Evolutionary conservation across 2,888 invertebrate species (phyloP).

Genomic region (Seira sanloemensis): DNA sequence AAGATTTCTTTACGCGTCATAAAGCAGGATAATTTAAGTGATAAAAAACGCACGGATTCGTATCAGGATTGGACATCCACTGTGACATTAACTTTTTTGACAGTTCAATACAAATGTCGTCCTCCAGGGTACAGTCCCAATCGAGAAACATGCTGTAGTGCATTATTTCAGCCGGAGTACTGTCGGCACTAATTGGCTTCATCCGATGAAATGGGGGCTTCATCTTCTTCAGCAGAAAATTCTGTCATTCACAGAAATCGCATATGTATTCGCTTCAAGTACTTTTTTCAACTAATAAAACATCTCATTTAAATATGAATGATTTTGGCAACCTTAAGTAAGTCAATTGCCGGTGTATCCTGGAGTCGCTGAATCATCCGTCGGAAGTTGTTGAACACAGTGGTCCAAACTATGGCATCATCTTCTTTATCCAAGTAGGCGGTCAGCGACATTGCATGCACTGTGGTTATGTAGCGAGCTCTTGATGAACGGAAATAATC

Average conservation of each 20-base stretch:
- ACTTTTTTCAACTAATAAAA: not conserved
- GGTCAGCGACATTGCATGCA: slow-evolving; percentile 49
- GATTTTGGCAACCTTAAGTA: slow-evolving; percentile 17
- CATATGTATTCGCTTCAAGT: not conserved
- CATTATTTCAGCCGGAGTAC: slow-evolving; percentile 23
- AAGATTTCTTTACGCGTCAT: not conserved
- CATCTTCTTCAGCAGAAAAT: slow-evolving; percentile 6
- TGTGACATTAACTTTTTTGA: not conserved
- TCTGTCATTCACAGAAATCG: not conserved
- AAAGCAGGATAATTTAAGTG: too few species aligned
- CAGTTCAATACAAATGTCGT: slow-evolving; percentile 18
- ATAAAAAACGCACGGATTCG: slow-evolving; percentile 3
- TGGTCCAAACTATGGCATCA: slow-evolving; percentile 65
- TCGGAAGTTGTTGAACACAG: slow-evolving; percentile 55
- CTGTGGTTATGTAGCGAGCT: slow-evolving; percentile 30
- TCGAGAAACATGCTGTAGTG: slow-evolving; percentile 37
- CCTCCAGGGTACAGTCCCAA: slow-evolving; percentile 51
- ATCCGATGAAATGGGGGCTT: slow-evolving; percentile 1
- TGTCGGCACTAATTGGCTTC: not conserved
- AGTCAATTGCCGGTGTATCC: slow-evolving; percentile 12
- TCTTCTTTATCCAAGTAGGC: slow-evolving; percentile 55
- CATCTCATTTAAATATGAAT: not conserved
- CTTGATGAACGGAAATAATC: slow-evolving; percentile 45
- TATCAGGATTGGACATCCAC: slow-evolving; percentile 34
- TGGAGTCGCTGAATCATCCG: slow-evolving; percentile 21